Percentiles rank a stretch among this genome's conserved stretches.
These are phyloP conservation scores for Oscheius sp. DNA, from an alignment of 2,888 invertebrate genomes.

Conservation along the genomic window DNA sequence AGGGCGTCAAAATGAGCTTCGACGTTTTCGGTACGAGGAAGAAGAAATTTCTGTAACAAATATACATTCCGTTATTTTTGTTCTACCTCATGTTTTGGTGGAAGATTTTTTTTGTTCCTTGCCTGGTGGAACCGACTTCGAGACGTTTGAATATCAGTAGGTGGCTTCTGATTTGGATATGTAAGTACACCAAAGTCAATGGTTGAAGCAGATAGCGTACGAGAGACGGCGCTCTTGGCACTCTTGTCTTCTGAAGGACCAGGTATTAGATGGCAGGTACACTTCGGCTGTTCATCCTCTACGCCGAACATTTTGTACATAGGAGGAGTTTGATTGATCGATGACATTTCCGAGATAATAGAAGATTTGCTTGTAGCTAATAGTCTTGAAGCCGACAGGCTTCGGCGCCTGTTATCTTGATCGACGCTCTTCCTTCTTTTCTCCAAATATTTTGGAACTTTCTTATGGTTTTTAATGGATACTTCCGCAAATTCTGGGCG, in stretches of 20 bases:
- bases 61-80: not conserved
- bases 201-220: slow-evolving; percentile 52
- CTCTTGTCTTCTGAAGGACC: slow-evolving; percentile 28
- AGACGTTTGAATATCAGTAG: slow-evolving; percentile 37
- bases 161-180: slow-evolving; percentile 1
- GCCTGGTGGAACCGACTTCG: slow-evolving; percentile 55
- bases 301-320: slow-evolving; percentile 23
- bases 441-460: slow-evolving; percentile 53
- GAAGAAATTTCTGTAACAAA: not conserved
- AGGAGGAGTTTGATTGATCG: slow-evolving; percentile 33
- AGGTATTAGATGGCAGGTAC: slow-evolving; percentile 45
- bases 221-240: slow-evolving; percentile 37
- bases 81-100: slow-evolving; percentile 45
- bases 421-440: slow-evolving; percentile 50
- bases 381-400: slow-evolving; percentile 46
- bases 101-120: slow-evolving; percentile 46
- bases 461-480: slow-evolving; percentile 48
- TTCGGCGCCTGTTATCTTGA: slow-evolving; percentile 37
- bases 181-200: slow-evolving; percentile 38
- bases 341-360: slow-evolving; percentile 5
- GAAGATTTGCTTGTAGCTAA: slow-evolving; percentile 39
- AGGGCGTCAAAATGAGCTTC: slow-evolving; percentile 53
- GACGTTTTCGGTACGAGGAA: slow-evolving; percentile 40
- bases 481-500: slow-evolving; percentile 56
- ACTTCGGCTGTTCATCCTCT: slow-evolving; percentile 39